A percentile compares a stretch with the other conserved stretches of the same genome.
Conservation (phyloP, 2,888 invertebrate genomes). For the Callyntrura guangdongensis region DNA sequence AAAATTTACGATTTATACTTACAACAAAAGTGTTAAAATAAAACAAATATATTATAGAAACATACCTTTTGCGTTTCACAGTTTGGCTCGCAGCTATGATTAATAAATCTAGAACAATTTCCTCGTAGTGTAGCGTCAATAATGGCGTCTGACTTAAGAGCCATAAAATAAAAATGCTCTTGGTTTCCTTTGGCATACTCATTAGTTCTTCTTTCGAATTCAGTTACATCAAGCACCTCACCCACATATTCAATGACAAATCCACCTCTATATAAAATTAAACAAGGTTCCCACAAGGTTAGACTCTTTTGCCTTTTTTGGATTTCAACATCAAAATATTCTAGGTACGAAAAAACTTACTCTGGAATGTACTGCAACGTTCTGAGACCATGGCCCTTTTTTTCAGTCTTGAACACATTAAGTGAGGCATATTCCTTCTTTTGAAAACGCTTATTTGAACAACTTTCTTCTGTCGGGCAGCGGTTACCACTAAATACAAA, state of each 20-base stretch:
- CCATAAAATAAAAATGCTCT: slow-evolving; percentile 99
- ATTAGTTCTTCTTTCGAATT: slow-evolving; percentile 95
- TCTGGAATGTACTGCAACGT: slow-evolving; percentile 90
- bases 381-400: slow-evolving; percentile 97
- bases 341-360: slow-evolving; percentile 89
- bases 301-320: too few relatives aligned
- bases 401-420: slow-evolving; percentile 92
- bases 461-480: slow-evolving; percentile 95
- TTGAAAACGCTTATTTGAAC: slow-evolving; percentile 98
- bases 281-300: too few relatives aligned
- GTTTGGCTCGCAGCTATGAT: slow-evolving; percentile 99
- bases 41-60: too few relatives aligned
- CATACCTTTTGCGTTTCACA: slow-evolving; percentile 97
- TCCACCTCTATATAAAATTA: slow-evolving; percentile 91
- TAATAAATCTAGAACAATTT: slow-evolving; percentile 98
- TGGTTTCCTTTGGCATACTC: slow-evolving; percentile 96
- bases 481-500: slow-evolving; percentile 95
- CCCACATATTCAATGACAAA: slow-evolving; percentile 99
- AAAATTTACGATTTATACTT: slow-evolving; percentile 18
- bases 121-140: slow-evolving; percentile 99
- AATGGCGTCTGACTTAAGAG: slow-evolving; percentile 95
- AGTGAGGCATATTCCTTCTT: slow-evolving; percentile 93
- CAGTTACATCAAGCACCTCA: slow-evolving; percentile 96
- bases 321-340: too few relatives aligned
- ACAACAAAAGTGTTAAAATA: too few relatives aligned